Conservation (phyloP, 2,797 vertebrate genomes). For the Jordanella pulchra region DNA sequence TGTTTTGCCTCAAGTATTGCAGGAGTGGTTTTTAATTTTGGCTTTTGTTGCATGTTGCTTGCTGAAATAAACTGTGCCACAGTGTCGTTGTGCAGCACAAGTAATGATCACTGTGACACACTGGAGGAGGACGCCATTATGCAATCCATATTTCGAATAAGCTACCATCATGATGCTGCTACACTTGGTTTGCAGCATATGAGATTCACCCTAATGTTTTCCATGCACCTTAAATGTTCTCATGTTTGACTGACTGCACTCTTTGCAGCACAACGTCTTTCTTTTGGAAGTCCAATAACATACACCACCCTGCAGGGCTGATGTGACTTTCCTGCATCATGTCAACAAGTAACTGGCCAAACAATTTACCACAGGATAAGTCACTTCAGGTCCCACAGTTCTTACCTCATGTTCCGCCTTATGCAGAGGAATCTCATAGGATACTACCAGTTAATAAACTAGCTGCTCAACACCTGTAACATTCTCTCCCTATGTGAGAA, state of each 20-base stretch:
- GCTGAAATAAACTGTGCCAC: background rate
- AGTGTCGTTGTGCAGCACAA: background rate
- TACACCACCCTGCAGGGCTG: background rate
- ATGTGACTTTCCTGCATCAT: background rate
- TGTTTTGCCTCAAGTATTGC: constrained; percentile 1
- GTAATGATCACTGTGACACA: background rate
- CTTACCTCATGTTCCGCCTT: background rate
- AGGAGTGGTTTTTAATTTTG: background rate
- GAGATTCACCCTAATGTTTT: background rate
- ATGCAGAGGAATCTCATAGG: background rate
- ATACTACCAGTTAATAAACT: background rate
- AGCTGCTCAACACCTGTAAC: background rate
- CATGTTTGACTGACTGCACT: background rate
- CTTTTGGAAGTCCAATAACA: background rate
- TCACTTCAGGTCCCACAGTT: background rate
- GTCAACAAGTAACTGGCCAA: background rate
- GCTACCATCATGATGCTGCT: no score
- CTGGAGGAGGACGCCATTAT: background rate
- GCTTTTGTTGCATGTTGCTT: no score
- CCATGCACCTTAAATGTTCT: background rate
- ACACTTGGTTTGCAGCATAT: no score
- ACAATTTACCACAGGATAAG: background rate
- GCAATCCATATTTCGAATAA: background rate
- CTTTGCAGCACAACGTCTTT: background rate
- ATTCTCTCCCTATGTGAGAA: background rate